These are phyloP conservation scores for Cosmia pyralina DNA, from an alignment of 2,888 invertebrate genomes.

Conservation along the genomic window DNA sequence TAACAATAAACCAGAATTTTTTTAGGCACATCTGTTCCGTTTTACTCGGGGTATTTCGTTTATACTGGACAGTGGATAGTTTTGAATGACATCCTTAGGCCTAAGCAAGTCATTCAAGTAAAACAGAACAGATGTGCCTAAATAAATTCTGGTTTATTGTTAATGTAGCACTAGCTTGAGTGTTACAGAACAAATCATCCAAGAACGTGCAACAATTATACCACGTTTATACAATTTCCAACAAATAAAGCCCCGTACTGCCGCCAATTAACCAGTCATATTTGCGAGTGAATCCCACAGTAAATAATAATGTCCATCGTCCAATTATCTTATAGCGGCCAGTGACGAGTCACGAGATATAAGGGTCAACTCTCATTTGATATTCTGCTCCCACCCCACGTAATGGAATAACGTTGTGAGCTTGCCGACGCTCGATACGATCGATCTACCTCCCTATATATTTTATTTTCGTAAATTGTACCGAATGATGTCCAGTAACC, in stretches of 20 bases:
- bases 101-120: not conserved
- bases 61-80: too few species aligned
- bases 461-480: conserved; percentile 87
- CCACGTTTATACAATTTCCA: conserved; percentile 37
- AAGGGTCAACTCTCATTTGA: conserved; percentile 85
- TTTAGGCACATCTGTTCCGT: not conserved
- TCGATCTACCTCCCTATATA: conserved; percentile 81
- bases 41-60: not conserved
- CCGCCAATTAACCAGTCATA: conserved; percentile 62
- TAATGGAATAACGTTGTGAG: conserved; percentile 89
- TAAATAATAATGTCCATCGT: conserved; percentile 68
- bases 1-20: not conserved
- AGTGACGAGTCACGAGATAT: conserved; percentile 75
- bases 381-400: conserved; percentile 81
- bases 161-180: too few species aligned
- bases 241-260: conserved; percentile 38
- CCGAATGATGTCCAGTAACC: conserved; percentile 83
- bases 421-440: conserved; percentile 76
- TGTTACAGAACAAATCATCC: conserved; percentile 8
- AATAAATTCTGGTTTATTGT: not conserved
- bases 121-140: not conserved
- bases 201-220: conserved; percentile 34
- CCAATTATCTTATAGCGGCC: conserved; percentile 71
- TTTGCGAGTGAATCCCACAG: conserved; percentile 54
- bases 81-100: too few species aligned